phyloP scores from a whole-genome alignment of 2,888 invertebrate genomes.

The Hipparchia semele region DNA sequence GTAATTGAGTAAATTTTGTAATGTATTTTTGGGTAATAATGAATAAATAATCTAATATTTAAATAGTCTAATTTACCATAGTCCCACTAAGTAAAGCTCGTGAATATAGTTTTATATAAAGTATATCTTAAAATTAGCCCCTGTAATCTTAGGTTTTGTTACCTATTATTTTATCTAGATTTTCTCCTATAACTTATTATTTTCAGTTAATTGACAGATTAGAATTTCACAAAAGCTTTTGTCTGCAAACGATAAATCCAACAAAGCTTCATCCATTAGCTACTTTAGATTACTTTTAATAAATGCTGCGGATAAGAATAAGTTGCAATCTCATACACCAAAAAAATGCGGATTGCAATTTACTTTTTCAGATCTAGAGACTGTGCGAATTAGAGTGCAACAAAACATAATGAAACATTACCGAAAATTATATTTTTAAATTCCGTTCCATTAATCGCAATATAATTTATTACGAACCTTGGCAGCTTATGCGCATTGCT shows the following conservation, averaged over 20 bases:
- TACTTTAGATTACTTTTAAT: no score
- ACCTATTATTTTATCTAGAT: constrained; percentile 2
- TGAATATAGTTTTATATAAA: no score
- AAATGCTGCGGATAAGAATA: no score
- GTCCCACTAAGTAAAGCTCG: no score
- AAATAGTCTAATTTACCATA: background rate
- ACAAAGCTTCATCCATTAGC: no score
- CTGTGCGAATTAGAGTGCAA: constrained; percentile 1
- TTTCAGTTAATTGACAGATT: constrained; percentile 32
- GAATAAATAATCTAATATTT: no score
- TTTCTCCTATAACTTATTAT: constrained; percentile 24
- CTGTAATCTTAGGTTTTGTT: background rate
- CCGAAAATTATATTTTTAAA: background rate
- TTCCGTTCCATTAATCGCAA: constrained; percentile 17
- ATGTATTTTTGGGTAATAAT: no score
- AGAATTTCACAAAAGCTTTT: constrained; percentile 7
- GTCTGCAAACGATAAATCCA: background rate
- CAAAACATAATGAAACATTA: background rate
- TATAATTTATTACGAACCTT: constrained; percentile 30
- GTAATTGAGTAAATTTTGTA: no score
- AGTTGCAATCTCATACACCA: no score
- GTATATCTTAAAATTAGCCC: no score
- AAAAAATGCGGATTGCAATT: no score
- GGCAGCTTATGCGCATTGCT: constrained; percentile 26
- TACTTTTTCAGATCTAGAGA: background rate